Evolutionary conservation across 2,888 invertebrate genomes (phyloP).

Genomic region (Ophioninae sp.): DNA sequence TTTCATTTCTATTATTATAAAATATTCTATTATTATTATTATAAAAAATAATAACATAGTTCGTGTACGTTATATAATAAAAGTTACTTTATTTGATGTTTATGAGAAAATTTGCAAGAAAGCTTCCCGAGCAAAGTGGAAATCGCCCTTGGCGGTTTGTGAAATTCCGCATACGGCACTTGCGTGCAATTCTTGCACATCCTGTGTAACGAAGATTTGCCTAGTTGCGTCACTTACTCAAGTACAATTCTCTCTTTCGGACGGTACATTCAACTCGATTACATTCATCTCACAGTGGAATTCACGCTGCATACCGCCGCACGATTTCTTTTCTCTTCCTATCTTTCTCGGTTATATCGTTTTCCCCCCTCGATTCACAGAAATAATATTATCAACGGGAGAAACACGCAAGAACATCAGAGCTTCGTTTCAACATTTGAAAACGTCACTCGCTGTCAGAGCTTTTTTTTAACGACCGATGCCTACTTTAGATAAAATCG

Average conservation of each 20-base stretch:
- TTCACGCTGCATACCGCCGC: constrained; percentile 26
- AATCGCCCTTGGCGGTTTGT: background rate
- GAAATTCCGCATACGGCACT: background rate
- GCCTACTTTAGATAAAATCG: background rate
- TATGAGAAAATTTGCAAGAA: background rate
- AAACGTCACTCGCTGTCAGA: constrained; percentile 14
- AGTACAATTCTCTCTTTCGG: constrained; percentile 5
- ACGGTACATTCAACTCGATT: constrained; percentile 57
- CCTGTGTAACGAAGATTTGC: constrained; percentile 26
- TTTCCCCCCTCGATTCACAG: background rate
- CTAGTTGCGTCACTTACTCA: constrained; percentile 22
- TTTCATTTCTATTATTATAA: no score
- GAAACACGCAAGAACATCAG: background rate
- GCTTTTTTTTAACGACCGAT: background rate
- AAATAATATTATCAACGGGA: constrained; percentile 2
- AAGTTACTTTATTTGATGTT: background rate
- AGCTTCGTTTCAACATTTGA: background rate
- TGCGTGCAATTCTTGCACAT: constrained; percentile 21
- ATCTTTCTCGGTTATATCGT: background rate
- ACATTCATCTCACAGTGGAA: constrained; percentile 31
- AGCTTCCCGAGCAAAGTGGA: background rate
- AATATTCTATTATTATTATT: no score
- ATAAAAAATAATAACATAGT: no score
- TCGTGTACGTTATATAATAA: no score
- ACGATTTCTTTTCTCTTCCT: constrained; percentile 14